Conservation (phyloP, 2,888 invertebrate species). For the Lysandra bellargus region DNA sequence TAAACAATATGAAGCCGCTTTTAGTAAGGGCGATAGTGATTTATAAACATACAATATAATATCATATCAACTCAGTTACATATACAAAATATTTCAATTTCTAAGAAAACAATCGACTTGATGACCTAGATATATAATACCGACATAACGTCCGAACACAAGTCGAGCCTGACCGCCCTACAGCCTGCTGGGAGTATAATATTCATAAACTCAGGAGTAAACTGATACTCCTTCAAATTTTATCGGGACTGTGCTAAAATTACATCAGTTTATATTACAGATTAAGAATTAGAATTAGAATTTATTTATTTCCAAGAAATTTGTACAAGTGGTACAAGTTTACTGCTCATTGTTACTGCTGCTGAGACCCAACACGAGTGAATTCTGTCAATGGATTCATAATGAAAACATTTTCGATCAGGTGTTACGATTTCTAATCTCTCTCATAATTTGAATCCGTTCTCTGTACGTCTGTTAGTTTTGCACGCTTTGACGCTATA, state of each 20-base stretch:
- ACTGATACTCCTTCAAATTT: slow-evolving; percentile 1
- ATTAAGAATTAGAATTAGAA: not conserved
- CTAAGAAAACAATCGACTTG: not conserved
- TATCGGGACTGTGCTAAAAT: slow-evolving; percentile 6
- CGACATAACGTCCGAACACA: not conserved
- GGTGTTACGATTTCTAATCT: not conserved
- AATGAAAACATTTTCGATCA: not conserved
- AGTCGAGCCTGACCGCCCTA: not conserved
- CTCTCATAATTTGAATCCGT: not conserved
- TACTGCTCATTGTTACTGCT: not conserved
- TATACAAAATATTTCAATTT: not conserved
- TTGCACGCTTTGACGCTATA: too few relatives aligned
- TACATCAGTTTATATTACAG: slow-evolving; percentile 14
- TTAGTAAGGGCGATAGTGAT: too few relatives aligned
- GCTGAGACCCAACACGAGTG: not conserved
- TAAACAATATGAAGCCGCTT: not conserved
- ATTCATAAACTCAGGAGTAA: slow-evolving; percentile 13
- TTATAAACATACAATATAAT: not conserved
- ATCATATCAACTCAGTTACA: not conserved
- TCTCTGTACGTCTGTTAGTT: too few relatives aligned
- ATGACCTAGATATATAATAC: not conserved
- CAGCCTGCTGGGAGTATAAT: slow-evolving; percentile 5
- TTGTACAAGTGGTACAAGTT: too few relatives aligned
- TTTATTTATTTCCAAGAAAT: too few relatives aligned
- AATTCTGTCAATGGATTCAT: not conserved